Base-by-base conservation (phyloP, 2,113 vertebrate genomes). In the Antigone vipio region DNA sequence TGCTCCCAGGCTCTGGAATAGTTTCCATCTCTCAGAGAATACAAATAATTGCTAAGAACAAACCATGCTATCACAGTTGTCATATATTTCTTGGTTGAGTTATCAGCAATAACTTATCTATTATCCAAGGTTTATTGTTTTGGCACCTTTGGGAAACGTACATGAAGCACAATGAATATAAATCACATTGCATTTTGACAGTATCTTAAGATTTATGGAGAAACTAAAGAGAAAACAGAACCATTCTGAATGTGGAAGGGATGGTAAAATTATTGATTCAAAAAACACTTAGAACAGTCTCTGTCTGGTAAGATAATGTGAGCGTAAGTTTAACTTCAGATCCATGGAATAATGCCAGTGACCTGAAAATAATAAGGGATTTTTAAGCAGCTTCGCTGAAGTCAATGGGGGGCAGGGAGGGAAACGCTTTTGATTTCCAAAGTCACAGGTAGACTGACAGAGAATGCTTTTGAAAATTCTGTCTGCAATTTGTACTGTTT, bases 41-140 rank as follows among this genome's bases (percentile, higher is more conserved):
- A 96, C 85, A 94, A 94, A 85, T 93, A 96, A 91, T 91, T 92
- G 73, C 66, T 69, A 72, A 73, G 80, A 88, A 76, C 49, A 91
- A 82, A 62, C 44, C 53, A 42, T 35, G 22, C 87, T 88, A 80
- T 89, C 71, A 71, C 45, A 88, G 71, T 89, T 92, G 89, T 86
- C 71, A 74, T 95, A 63, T 87, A 96, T 96, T 94, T 95, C 91
- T 95, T 96, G 96, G 89, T 82, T 95, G 91, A 96, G 55, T 95
- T 96, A 95, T 93, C 92, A 88, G 78, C 93, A 95, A 88, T 86
- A 92, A 88, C 67, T 96, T 92, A 93, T 71, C 95, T 95, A 53
- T 93, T 93, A 95, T 63, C 63, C 78, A 50, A 71, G 85, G 71
- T 74, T 93, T 95, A 96, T 92, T 96, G 93, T 93, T 96, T 93